A percentile compares a stretch with the other conserved stretches of the same genome.
phyloP scores from a whole-genome alignment of 2,113 vertebrate species.

The Phocoena sinus region DNA sequence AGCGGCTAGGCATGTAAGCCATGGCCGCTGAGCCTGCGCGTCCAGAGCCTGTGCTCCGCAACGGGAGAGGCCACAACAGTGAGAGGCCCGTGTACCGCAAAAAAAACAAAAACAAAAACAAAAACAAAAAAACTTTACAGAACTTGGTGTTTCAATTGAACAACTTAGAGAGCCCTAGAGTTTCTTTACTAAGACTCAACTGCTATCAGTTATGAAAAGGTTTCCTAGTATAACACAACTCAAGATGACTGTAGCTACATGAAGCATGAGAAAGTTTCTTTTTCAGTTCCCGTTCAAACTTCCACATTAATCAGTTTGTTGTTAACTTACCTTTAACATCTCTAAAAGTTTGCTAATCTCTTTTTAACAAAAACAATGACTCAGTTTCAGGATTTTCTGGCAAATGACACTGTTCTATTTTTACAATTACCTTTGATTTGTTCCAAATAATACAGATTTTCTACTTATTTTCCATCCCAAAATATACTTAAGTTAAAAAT shows the following conservation, averaged over 20 bases:
- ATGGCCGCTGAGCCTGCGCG: no score
- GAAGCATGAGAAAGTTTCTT: neutral
- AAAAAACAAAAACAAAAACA: no score
- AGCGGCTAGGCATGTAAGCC: no score
- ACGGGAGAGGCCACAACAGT: no score
- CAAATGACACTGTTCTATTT: neutral
- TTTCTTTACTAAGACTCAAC: neutral
- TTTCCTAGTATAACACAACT: neutral
- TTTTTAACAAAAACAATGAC: neutral
- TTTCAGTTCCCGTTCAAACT: slow-evolving; percentile 15
- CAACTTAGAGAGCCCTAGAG: neutral
- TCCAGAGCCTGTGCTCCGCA: no score
- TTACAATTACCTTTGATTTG: slow-evolving; percentile 20
- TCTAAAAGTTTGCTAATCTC: neutral
- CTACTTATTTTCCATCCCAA: neutral
- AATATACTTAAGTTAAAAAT: neutral
- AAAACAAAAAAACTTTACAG: neutral
- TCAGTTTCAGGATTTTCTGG: neutral
- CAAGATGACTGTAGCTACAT: neutral
- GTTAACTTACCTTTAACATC: neutral
- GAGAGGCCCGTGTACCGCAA: no score
- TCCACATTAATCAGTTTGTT: neutral
- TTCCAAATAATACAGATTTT: neutral
- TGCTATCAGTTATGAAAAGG: slow-evolving; percentile 1
- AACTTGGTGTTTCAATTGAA: neutral